Conservation (phyloP, 2,888 invertebrate genomes). For the Microctonus aethiopoides region DNA sequence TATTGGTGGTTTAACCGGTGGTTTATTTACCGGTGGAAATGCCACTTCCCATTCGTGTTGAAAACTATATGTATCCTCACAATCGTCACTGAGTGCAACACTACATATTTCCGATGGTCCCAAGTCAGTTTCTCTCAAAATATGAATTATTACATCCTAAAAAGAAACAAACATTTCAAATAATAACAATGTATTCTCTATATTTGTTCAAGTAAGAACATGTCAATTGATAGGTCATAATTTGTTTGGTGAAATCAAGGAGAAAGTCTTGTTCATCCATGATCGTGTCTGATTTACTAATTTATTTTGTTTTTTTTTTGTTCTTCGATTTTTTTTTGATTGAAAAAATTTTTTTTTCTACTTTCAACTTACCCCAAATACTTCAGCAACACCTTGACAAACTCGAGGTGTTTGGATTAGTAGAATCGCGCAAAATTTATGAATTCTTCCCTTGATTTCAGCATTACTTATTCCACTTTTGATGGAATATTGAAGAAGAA, state of each 20-base stretch:
- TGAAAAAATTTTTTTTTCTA: too few relatives aligned
- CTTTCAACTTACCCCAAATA: slow-evolving; percentile 83
- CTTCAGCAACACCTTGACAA: slow-evolving; percentile 86
- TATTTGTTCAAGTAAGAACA: slow-evolving; percentile 3
- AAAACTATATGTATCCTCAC: slow-evolving; percentile 90
- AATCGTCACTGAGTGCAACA: slow-evolving; percentile 91
- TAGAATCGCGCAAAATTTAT: slow-evolving; percentile 86
- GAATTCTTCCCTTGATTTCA: slow-evolving; percentile 86
- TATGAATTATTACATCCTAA: slow-evolving; percentile 84
- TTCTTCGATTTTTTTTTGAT: slow-evolving; percentile 20
- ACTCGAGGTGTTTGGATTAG: slow-evolving; percentile 90
- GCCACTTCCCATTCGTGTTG: slow-evolving; percentile 91
- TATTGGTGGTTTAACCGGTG: slow-evolving; percentile 73
- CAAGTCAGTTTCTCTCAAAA: slow-evolving; percentile 80
- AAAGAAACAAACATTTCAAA: slow-evolving; percentile 15
- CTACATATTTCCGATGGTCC: slow-evolving; percentile 93
- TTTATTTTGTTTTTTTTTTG: slow-evolving; percentile 29
- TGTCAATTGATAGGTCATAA: slow-evolving; percentile 28
- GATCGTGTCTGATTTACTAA: slow-evolving; percentile 29
- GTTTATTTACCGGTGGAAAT: slow-evolving; percentile 90
- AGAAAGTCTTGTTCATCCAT: slow-evolving; percentile 40
- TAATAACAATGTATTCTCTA: too few relatives aligned
- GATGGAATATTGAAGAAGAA: slow-evolving; percentile 87
- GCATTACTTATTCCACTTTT: slow-evolving; percentile 85
- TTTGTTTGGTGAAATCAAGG: slow-evolving; percentile 47